Conservation (phyloP, 2,113 vertebrate species). For the human region GRCh38 chr2:241684001-241684500, state of each 20-base stretch:
- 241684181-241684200: background rate
- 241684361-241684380: background rate
- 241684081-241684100: background rate
- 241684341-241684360: background rate
- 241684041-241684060: background rate
- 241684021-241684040: background rate
- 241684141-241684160: background rate
- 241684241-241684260: background rate
- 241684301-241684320: background rate
- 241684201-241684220: background rate
- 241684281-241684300: background rate
- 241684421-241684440: background rate
- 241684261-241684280: background rate
- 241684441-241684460: background rate
- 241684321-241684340: background rate
- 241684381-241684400: background rate
- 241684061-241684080: too few relatives aligned
- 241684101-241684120: background rate
- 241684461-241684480: rapidly evolving
- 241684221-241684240: background rate
- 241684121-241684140: background rate
- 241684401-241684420: background rate
- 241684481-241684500: too few relatives aligned
- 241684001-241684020: background rate
- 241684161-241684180: rapidly evolving